Conservation (phyloP, 2,888 invertebrate genomes). For the Acleris literana region DNA sequence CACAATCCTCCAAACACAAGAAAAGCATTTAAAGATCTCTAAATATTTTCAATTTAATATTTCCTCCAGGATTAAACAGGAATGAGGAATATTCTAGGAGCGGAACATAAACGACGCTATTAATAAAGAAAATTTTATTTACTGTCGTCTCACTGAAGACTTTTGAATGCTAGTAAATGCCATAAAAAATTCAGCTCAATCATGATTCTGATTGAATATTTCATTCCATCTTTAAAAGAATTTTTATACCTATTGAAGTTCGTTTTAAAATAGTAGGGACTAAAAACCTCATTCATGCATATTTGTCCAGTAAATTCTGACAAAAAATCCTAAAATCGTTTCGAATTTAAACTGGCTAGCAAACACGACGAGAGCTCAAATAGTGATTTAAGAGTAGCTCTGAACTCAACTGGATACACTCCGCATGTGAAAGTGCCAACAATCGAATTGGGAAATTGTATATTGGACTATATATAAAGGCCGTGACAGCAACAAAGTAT, state of each 20-base stretch:
- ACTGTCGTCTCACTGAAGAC: conserved; percentile 35
- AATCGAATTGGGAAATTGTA: conserved; percentile 61
- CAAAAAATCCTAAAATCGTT: conserved; percentile 11
- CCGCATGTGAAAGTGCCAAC: conserved; percentile 56
- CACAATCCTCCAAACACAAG: not conserved
- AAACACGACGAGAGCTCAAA: conserved; percentile 53
- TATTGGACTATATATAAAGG: conserved; percentile 55
- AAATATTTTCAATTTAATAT: not conserved
- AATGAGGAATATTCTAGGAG: conserved; percentile 42
- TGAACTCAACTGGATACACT: conserved; percentile 20
- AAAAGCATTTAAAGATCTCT: not conserved
- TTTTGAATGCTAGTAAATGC: conserved; percentile 21
- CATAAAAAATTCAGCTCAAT: not conserved
- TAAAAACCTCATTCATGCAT: not conserved
- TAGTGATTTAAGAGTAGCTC: conserved; percentile 53
- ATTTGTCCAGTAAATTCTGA: conserved; percentile 1
- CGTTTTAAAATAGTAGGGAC: too few relatives aligned
- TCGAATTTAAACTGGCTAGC: conserved; percentile 34
- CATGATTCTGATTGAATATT: not conserved
- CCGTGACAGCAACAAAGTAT: conserved; percentile 55
- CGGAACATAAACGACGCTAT: conserved; percentile 46
- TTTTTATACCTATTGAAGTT: not conserved
- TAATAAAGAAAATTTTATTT: conserved; percentile 45
- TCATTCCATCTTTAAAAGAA: not conserved
- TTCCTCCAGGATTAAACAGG: conserved; percentile 37